A percentile compares a stretch with the other conserved stretches of the same genome.
Conservation (phyloP, 2,113 vertebrate species). For the Mirounga angustirostris region DNA sequence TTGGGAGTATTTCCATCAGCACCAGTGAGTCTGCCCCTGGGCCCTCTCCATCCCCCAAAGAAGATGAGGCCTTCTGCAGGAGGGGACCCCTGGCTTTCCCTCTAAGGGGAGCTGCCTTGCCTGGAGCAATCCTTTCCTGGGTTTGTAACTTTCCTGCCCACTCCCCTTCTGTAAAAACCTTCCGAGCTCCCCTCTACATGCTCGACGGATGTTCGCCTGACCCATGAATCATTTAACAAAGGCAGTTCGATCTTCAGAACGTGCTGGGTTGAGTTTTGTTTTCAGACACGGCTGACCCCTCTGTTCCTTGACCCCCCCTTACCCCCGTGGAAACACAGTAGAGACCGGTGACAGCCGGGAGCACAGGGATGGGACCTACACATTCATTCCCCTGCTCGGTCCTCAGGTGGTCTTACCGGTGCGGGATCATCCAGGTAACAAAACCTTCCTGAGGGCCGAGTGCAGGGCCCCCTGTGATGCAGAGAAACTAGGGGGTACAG, state of each 20-base stretch:
- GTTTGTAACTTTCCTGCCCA: neutral
- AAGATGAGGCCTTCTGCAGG: neutral
- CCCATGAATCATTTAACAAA: neutral
- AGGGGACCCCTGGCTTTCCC: neutral
- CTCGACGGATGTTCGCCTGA: neutral
- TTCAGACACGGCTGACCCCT: fast-evolving
- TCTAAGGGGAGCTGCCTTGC: neutral
- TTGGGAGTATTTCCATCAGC: neutral
- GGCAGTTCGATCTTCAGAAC: neutral
- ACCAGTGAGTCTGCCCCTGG: neutral
- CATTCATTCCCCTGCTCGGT: too few relatives aligned
- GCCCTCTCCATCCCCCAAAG: neutral
- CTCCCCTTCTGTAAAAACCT: neutral
- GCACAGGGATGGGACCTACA: fast-evolving
- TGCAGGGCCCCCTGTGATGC: fast-evolving
- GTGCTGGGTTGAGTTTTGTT: neutral
- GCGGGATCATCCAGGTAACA: neutral
- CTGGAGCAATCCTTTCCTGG: neutral
- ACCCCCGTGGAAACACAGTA: neutral
- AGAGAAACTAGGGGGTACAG: fast-evolving
- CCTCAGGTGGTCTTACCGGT: neutral
- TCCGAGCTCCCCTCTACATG: neutral
- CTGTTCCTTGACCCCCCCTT: neutral
- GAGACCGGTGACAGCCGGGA: fast-evolving
- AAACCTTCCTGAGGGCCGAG: neutral